Evolutionary conservation across 2,113 vertebrate genomes (phyloP).

Genomic region (Crocuta crocuta): DNA sequence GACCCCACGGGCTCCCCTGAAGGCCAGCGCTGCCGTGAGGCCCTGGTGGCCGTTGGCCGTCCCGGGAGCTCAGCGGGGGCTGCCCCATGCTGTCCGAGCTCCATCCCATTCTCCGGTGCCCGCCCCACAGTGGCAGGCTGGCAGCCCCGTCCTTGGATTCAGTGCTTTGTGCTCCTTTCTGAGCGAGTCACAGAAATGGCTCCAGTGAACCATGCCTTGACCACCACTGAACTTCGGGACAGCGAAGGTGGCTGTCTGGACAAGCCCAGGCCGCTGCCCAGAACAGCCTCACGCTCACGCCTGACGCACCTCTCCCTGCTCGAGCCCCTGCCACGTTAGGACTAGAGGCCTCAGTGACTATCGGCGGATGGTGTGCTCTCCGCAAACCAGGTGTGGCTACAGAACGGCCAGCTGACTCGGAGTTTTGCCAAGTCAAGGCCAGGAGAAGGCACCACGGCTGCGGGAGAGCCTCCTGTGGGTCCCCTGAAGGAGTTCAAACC

Average conservation of each 20-base stretch:
- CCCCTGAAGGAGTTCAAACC: neutral
- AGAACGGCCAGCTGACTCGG: neutral
- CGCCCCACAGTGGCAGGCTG: fast-evolving
- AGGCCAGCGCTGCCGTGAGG: fast-evolving
- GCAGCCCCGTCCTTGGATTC: fast-evolving
- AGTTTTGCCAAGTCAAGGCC: neutral
- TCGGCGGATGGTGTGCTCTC: fast-evolving
- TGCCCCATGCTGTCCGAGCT: fast-evolving
- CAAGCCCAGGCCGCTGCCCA: fast-evolving
- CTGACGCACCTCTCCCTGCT: fast-evolving
- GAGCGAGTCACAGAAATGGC: neutral
- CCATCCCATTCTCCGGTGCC: fast-evolving
- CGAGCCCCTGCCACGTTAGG: fast-evolving
- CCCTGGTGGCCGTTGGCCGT: fast-evolving
- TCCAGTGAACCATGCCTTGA: neutral
- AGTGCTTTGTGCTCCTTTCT: no score
- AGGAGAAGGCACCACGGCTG: neutral
- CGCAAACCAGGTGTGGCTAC: neutral
- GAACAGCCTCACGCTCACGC: fast-evolving
- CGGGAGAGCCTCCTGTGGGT: neutral
- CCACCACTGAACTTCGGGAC: fast-evolving
- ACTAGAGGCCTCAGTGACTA: fast-evolving
- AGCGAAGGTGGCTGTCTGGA: neutral
- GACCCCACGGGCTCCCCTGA: fast-evolving
- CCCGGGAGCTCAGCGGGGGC: fast-evolving